Base-by-base conservation (phyloP, 2,888 invertebrate species). In the Andrena marginata region DNA sequence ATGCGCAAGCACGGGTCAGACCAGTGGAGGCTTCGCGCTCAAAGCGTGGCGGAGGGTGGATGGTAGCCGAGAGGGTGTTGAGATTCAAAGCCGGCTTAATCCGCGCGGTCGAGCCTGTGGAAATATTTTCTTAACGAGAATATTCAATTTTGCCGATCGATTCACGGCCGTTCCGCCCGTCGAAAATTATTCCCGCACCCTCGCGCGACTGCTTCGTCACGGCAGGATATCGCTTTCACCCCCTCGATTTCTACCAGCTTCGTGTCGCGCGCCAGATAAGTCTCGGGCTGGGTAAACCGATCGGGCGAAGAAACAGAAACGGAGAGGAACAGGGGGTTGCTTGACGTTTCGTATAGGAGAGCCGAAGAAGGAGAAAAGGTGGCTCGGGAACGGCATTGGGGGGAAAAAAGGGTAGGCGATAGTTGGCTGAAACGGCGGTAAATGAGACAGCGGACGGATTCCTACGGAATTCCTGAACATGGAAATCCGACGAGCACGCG, bases 131-230 rank as follows among this genome's bases (percentile, higher is more conserved):
- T 85, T 87, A 89, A 89, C 86, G 86, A 87, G 89, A 89, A 90
- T 90, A 90, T 90, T 89, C 86, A 89, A 90, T 91, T 89, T 90
- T 84, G 80, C 75, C 85, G 82, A 90, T 89, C 88, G 88, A 89
- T 87, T 77, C 82, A 26, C 65, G 59, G 54, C 29, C 74, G 78
- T 71, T 69, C 65, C 65, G 63, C 42, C 70, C 26, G 75, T 31
- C 60, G 69, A 68, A 80, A 79, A 82, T 85, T 85, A 85, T 80
- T 79, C 72, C 59, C 59, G 54, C 81, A 48, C 70, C 80, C 72
- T 80, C 31, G 48, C 20, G 10, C 67, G 29, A 16, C 35, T 29
- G 69, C 42, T 48, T 71, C 73, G 64, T 42, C 72, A 35, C 54
- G 10, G 2, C 59, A 16, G 63, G 31, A 70, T 80, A 74, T 81